A percentile compares a stretch with the other conserved stretches of the same genome.
These are phyloP conservation scores for Myotis planiceps DNA, from an alignment of 2,797 vertebrate species.

Conservation along the genomic window DNA sequence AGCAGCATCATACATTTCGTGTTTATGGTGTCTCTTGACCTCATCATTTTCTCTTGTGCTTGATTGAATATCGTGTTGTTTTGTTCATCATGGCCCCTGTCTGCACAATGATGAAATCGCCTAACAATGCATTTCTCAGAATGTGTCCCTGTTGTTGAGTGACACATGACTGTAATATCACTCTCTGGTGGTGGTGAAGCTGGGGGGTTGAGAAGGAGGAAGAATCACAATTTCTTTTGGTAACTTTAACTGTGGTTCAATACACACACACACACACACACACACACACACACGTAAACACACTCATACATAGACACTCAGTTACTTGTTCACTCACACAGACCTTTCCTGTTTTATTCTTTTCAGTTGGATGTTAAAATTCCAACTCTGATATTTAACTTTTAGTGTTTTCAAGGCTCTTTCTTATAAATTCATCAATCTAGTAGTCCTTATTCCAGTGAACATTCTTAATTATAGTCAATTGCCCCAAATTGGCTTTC, in stretches of 20 bases:
- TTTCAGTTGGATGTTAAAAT: background rate
- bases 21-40: background rate
- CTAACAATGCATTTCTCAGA: background rate
- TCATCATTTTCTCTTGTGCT: background rate
- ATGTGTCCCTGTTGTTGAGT: background rate
- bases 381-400: constrained; percentile 11
- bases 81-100: background rate
- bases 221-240: background rate
- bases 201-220: background rate
- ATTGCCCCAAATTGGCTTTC: constrained; percentile 63
- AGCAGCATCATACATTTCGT: background rate
- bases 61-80: background rate
- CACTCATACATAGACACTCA: background rate
- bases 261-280: background rate
- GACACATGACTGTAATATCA: background rate
- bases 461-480: constrained; percentile 71
- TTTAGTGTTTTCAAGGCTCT: constrained; percentile 43
- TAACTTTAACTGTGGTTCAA: background rate
- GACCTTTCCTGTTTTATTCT: background rate
- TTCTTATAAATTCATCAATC: constrained; percentile 57
- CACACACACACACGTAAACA: background rate
- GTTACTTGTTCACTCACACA: background rate
- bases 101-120: background rate
- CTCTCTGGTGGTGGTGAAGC: background rate
- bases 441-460: constrained; percentile 41